Percentiles rank a stretch among this genome's conserved stretches.
phyloP scores from a whole-genome alignment of 2,888 invertebrate genomes.

The Apamea epomidion region DNA sequence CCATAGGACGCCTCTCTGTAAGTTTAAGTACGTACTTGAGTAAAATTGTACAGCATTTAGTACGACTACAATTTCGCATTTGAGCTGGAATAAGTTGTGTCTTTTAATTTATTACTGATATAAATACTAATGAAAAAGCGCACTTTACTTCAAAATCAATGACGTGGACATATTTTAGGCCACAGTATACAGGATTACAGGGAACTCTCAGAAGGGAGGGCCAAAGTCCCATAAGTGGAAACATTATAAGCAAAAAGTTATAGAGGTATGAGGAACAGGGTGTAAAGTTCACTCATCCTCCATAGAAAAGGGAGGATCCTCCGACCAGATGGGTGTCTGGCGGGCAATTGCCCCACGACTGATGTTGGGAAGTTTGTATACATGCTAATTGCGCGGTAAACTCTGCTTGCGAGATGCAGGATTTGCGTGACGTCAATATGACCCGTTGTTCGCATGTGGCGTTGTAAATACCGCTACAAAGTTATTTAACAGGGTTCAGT shows the following conservation, averaged over 20 bases:
- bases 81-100: neutral
- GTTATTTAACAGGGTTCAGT: neutral
- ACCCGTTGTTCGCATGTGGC: no score
- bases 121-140: neutral
- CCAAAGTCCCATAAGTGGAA: neutral
- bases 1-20: constrained; percentile 40
- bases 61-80: constrained; percentile 31
- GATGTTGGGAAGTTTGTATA: no score
- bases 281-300: no score
- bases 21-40: constrained; percentile 35
- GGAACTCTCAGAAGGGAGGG: neutral
- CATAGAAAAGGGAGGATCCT: no score
- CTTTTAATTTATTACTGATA: constrained; percentile 4
- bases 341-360: no score
- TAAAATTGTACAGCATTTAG: constrained; percentile 34
- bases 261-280: no score
- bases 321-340: no score
- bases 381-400: no score
- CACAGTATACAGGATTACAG: neutral
- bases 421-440: no score
- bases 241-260: neutral
- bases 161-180: neutral
- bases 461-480: no score
- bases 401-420: no score
- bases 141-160: neutral